phyloP scores from a whole-genome alignment of 1,140 invertebrate species.

The Saccostrea echinata region DNA sequence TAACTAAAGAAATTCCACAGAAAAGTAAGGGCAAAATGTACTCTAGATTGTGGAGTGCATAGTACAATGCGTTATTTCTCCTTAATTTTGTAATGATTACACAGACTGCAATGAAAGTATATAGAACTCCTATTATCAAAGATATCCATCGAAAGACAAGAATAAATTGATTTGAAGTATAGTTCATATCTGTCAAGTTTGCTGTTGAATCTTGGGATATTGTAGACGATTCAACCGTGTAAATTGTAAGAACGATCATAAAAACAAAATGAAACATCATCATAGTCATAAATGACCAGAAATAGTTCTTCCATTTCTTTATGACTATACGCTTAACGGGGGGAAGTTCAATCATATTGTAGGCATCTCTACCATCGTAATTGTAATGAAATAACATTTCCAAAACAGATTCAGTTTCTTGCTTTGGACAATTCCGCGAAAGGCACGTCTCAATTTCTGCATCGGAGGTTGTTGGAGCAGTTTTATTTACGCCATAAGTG shows the following conservation, averaged over 20 bases:
- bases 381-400: conserved; percentile 58
- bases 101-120: conserved; percentile 45
- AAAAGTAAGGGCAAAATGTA: conserved; percentile 62
- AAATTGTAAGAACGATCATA: conserved; percentile 56
- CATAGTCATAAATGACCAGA: conserved; percentile 51
- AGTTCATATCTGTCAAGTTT: neutral
- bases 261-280: conserved; percentile 57
- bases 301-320: conserved; percentile 60
- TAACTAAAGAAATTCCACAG: conserved; percentile 59
- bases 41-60: conserved; percentile 60
- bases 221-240: conserved; percentile 40
- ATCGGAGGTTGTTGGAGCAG: neutral
- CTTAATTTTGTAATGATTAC: conserved; percentile 48
- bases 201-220: neutral
- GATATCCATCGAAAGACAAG: conserved; percentile 15
- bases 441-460: neutral
- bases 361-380: conserved; percentile 46
- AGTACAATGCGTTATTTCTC: conserved; percentile 16
- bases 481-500: neutral
- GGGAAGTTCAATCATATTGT: conserved; percentile 54
- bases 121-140: conserved; percentile 41
- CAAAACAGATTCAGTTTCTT: conserved; percentile 51
- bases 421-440: neutral
- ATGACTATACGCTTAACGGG: conserved; percentile 57
- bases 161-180: conserved; percentile 34